Evolutionary conservation across 2,888 invertebrate species (phyloP), one percentile per base, ranked within the genome.

Genomic region (Troides helena): DNA sequence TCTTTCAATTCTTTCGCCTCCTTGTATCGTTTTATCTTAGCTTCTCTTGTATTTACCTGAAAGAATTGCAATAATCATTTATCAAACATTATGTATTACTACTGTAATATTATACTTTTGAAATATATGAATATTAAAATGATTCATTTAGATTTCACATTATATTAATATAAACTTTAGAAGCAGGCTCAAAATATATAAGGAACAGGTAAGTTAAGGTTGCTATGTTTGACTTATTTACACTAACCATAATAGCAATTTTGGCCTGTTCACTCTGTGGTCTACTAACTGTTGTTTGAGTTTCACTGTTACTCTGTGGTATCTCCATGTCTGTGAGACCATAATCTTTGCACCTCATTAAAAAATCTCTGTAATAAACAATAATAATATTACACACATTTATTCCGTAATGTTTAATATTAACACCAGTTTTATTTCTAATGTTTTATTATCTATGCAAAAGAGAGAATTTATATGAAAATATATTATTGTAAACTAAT

Each of bases 281-380:
- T 58, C 81, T 79, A 3, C 78, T 74, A 2, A 71, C 72, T 17
- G 74, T 65, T 2, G 70, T 75, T n/a, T 80, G 78, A 12, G 53
- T 56, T 43, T 67, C 64, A 17, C 73, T 75, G 10, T 74, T 66
- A 65, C 65, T 80, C 68, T 86, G 83, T 18, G 92, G 87, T 8
- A 90, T 82, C 56, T 93, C 91, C 62, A 85, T 84, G 74, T 96
- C 94, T 64, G 95, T 95, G 10, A 98, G 92, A 25, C 95, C 96
- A 85, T 98, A 98, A 71, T 95, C 95, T 81, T 96, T 96, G 77
- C 97, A 96, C 74, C 98, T 94, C 79, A 95, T 94, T 30, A 99
- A 84, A 80, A 96, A 98, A 85, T 99, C 98, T 80, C 95, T 95
- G 82, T 1, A 87, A 85, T 57, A 64, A 1, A 59, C 21, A 1